A percentile compares a stretch with the other conserved stretches of the same genome.
Evolutionary conservation across 2,113 vertebrate species (phyloP).

Genomic region (Atractosteus spatula): DNA sequence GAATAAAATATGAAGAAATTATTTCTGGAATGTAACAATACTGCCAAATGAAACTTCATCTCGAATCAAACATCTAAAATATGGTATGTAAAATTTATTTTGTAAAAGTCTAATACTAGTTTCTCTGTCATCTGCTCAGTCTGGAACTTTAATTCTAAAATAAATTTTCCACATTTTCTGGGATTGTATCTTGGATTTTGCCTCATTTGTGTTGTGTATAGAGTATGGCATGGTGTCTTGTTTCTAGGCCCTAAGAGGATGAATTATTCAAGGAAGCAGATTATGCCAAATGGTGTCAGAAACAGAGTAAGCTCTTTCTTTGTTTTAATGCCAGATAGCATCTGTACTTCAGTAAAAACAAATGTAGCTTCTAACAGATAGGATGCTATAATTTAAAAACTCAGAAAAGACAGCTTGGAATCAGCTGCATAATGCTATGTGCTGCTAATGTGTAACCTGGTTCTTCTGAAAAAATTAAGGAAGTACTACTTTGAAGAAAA

Average conservation of each 20-base stretch:
- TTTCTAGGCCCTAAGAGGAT: not conserved
- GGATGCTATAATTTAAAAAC: not conserved
- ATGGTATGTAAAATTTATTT: not conserved
- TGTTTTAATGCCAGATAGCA: not conserved
- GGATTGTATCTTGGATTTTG: not conserved
- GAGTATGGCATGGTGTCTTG: not conserved
- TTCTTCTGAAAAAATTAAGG: not conserved
- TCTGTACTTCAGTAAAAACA: constrained; percentile 1
- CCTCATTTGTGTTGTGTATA: not conserved
- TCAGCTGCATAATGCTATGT: not conserved
- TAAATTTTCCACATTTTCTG: too few relatives aligned
- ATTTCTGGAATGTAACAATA: too few relatives aligned
- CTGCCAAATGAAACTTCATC: too few relatives aligned
- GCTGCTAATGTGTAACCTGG: not conserved
- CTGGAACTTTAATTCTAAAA: not conserved
- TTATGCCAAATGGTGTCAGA: not conserved
- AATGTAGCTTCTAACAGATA: not conserved
- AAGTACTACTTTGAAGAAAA: not conserved
- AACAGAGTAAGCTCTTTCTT: not conserved
- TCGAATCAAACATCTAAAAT: too few relatives aligned
- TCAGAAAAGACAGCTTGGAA: not conserved
- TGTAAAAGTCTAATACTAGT: not conserved
- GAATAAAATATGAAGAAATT: not conserved
- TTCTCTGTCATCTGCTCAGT: not conserved
- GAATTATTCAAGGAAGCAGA: not conserved